These are phyloP conservation scores for Lasioglossum vierecki DNA, from an alignment of 2,888 invertebrate genomes.

Conservation along the genomic window DNA sequence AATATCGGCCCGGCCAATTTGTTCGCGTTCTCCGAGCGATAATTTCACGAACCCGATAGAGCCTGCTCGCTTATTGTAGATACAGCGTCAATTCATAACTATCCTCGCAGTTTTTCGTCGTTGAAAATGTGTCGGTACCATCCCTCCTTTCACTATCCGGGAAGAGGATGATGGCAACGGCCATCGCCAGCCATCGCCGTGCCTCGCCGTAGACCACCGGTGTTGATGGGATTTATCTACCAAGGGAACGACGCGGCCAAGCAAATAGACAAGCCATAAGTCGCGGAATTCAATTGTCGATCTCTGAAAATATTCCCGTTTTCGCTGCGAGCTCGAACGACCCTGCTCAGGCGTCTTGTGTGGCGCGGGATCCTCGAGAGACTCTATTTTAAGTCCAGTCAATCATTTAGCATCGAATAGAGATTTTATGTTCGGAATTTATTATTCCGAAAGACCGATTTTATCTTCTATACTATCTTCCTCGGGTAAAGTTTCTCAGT, in stretches of 20 bases:
- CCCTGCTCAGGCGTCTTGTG: background rate
- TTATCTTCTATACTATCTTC: background rate
- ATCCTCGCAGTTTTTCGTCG: slow-evolving; percentile 41
- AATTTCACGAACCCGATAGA: slow-evolving; percentile 51
- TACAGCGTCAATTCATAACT: slow-evolving; percentile 49
- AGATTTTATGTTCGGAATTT: background rate
- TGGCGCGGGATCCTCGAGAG: background rate
- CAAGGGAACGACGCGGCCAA: background rate
- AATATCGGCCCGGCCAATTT: slow-evolving; percentile 52
- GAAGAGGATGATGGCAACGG: background rate
- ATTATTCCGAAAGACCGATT: background rate
- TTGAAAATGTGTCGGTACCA: slow-evolving; percentile 36
- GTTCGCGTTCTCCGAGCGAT: slow-evolving; percentile 53
- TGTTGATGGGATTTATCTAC: background rate
- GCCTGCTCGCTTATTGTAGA: slow-evolving; percentile 42
- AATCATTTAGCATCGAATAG: background rate
- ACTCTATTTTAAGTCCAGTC: background rate
- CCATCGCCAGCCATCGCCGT: background rate
- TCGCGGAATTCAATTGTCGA: slow-evolving; percentile 12
- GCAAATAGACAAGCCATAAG: background rate
- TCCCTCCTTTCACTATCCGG: background rate
- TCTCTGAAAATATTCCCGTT: background rate
- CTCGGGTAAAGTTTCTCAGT: background rate
- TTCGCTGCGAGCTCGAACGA: background rate
- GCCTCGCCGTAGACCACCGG: slow-evolving; percentile 19